These are phyloP conservation scores for Trochalopteron elliotii DNA, from an alignment of 2,113 vertebrate genomes.

Conservation along the genomic window DNA sequence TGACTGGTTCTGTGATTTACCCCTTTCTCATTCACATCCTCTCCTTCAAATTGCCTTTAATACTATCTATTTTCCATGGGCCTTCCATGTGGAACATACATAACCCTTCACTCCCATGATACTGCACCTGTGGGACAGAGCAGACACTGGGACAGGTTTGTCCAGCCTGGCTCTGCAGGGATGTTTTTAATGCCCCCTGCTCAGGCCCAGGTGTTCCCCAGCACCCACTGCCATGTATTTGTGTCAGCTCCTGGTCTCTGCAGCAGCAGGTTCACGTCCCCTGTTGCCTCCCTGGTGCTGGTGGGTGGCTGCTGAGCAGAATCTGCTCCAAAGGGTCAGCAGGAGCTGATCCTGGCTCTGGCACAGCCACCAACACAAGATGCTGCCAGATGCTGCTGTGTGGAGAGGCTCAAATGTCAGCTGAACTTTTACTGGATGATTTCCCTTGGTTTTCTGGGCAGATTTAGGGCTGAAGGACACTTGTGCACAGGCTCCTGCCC, in stretches of 20 bases:
- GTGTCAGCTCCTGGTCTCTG: neutral
- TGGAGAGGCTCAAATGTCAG: neutral
- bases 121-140: rapidly evolving
- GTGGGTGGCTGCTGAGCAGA: rapidly evolving
- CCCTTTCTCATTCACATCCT: neutral
- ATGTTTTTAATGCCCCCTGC: rapidly evolving
- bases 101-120: neutral
- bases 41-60: neutral
- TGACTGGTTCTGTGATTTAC: neutral
- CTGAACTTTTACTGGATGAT: neutral
- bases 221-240: rapidly evolving
- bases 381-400: neutral
- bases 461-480: neutral
- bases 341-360: neutral
- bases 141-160: rapidly evolving
- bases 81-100: neutral
- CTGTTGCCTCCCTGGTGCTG: rapidly evolving
- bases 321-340: rapidly evolving
- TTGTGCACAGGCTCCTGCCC: rapidly evolving
- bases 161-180: neutral
- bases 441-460: neutral
- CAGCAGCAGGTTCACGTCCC: neutral
- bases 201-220: neutral
- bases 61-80: neutral
- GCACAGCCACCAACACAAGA: rapidly evolving